Conservation (phyloP, 2,797 vertebrate species). For the Siniperca scherzeri region DNA sequence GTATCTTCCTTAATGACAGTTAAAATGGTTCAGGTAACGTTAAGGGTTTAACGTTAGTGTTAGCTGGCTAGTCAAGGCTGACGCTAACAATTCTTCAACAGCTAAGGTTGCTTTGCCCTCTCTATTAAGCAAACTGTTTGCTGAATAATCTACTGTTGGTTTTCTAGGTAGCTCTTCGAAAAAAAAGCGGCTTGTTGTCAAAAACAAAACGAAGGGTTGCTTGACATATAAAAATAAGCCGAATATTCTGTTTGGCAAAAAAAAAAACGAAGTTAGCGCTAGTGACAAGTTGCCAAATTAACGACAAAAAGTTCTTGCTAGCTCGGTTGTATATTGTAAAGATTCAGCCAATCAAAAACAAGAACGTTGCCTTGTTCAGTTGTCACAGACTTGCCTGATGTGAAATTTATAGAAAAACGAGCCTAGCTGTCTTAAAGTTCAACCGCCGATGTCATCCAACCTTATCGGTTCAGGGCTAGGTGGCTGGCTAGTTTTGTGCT, state of each 20-base stretch:
- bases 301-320: slow-evolving; percentile 29
- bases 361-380: slow-evolving; percentile 9
- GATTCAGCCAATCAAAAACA: slow-evolving; percentile 25
- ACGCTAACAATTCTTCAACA: slow-evolving; percentile 25
- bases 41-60: slow-evolving; percentile 7
- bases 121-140: slow-evolving; percentile 5
- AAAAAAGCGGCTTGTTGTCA: slow-evolving; percentile 19
- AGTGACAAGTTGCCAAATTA: slow-evolving; percentile 30
- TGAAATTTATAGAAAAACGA: slow-evolving; percentile 56
- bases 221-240: slow-evolving; percentile 18
- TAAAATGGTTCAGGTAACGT: slow-evolving; percentile 35
- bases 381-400: slow-evolving; percentile 48
- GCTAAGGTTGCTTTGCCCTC: slow-evolving; percentile 23
- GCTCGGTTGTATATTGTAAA: slow-evolving; percentile 28
- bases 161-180: slow-evolving; percentile 19
- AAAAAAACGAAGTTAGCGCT: slow-evolving; percentile 25
- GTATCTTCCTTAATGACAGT: slow-evolving; percentile 19
- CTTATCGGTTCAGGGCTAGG: slow-evolving; percentile 37
- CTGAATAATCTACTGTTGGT: slow-evolving; percentile 3
- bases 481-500: slow-evolving; percentile 61
- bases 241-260: slow-evolving; percentile 34
- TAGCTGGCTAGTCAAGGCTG: slow-evolving; percentile 35
- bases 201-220: slow-evolving; percentile 10
- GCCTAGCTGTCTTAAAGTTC: slow-evolving; percentile 58
- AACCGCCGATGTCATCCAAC: slow-evolving; percentile 59